Evolutionary conservation across 1,140 invertebrate species (phyloP).

Genomic region (Caerostris darwini): DNA sequence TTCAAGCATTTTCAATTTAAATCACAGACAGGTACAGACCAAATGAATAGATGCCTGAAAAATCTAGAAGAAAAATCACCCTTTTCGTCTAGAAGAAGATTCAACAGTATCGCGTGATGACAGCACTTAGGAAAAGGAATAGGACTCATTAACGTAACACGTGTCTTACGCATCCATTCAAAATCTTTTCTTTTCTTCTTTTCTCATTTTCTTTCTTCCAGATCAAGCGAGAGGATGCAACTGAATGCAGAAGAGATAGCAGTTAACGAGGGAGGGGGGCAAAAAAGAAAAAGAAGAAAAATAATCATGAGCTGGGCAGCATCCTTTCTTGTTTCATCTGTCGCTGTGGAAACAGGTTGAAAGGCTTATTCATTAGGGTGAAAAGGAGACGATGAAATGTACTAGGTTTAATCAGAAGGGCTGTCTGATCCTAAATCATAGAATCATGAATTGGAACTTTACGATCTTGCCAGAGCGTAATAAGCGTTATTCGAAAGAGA

Average conservation of each 20-base stretch:
- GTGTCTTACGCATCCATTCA: conserved; percentile 38
- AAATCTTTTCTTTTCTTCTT: not conserved
- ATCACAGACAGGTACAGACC: not conserved
- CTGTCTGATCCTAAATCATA: conserved; percentile 19
- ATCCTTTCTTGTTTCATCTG: conserved; percentile 19
- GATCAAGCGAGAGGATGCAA: not conserved
- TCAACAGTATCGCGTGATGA: conserved; percentile 1
- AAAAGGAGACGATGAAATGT: not conserved
- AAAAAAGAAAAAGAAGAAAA: not conserved
- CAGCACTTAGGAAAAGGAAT: conserved; percentile 39
- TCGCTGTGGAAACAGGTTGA: conserved; percentile 1
- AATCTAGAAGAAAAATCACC: not conserved
- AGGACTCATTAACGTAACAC: conserved; percentile 37
- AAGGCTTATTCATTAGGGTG: conserved; percentile 20
- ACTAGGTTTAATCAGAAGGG: not conserved
- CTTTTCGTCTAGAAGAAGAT: not conserved
- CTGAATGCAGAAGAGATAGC: conserved; percentile 17
- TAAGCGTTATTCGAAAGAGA: not conserved
- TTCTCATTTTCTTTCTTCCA: not conserved
- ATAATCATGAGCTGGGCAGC: not conserved
- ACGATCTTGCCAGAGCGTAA: conserved; percentile 3
- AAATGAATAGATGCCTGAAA: not conserved
- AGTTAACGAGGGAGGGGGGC: conserved; percentile 8
- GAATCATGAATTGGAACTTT: conserved; percentile 29
- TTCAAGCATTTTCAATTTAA: too few species aligned